phyloP scores from a whole-genome alignment of 2,113 vertebrate species.

The Progne subis region DNA sequence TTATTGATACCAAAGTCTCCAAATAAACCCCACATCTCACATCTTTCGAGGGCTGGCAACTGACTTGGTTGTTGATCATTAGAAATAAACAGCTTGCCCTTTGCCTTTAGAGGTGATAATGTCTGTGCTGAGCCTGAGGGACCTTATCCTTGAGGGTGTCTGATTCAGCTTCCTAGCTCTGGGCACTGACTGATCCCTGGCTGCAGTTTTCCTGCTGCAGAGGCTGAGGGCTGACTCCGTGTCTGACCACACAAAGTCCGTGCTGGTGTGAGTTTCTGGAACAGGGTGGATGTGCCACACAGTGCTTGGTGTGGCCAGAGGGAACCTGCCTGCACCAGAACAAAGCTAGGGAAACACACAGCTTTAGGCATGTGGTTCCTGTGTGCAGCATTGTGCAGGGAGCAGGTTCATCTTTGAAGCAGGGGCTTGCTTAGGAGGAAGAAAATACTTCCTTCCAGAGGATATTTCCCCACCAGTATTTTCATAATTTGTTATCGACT shows the following conservation, averaged over 20 bases:
- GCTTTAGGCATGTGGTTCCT: not conserved
- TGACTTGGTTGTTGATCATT: not conserved
- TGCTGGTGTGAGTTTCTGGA: not conserved
- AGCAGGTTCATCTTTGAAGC: not conserved
- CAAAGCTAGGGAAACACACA: not conserved
- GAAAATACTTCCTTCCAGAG: not conserved
- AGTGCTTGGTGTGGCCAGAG: not conserved
- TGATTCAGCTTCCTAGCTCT: not conserved
- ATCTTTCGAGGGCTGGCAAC: not conserved
- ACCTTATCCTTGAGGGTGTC: not conserved
- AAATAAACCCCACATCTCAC: not conserved
- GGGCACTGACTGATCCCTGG: not conserved
- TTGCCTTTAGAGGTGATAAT: not conserved
- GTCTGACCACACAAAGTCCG: not conserved
- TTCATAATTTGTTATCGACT: not conserved
- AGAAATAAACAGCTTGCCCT: not conserved
- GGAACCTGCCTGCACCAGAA: not conserved
- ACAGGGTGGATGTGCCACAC: not conserved
- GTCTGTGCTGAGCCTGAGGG: not conserved
- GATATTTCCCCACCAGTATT: not conserved
- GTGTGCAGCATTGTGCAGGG: accelerated
- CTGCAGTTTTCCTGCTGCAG: not conserved
- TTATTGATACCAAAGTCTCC: not conserved
- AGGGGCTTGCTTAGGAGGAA: not conserved
- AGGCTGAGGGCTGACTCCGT: not conserved